These are phyloP conservation scores for Periphyllus acericola DNA, from an alignment of 2,888 invertebrate species.

Conservation along the genomic window DNA sequence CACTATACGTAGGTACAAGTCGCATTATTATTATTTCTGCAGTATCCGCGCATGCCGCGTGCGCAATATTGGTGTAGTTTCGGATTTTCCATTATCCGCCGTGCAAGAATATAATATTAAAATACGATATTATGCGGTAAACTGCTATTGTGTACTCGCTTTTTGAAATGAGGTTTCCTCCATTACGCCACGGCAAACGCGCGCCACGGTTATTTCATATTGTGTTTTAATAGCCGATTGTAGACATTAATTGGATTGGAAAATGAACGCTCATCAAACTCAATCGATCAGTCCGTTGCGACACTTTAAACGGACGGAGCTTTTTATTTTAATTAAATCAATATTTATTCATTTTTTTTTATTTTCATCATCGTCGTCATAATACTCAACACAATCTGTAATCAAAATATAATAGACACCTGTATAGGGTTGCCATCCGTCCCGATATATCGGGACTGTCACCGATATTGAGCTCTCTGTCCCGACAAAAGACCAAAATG, in stretches of 20 bases:
- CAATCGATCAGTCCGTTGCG: neutral
- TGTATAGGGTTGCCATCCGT: no score
- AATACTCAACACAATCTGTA: no score
- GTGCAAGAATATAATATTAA: neutral
- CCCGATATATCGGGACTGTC: no score
- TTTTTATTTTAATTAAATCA: no score
- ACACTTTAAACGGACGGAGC: neutral
- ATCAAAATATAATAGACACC: no score
- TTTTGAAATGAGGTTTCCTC: neutral
- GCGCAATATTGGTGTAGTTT: neutral
- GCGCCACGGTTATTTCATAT: neutral
- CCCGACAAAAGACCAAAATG: no score
- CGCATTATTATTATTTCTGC: no score
- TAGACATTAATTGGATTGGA: neutral
- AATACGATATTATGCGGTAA: no score
- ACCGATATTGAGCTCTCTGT: no score
- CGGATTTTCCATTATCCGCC: neutral
- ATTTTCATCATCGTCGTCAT: no score
- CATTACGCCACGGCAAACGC: neutral
- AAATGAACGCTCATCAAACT: neutral
- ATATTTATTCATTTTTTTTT: no score
- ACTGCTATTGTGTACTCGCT: neutral
- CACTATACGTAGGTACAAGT: no score
- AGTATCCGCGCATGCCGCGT: neutral
- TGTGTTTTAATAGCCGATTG: neutral